Evolutionary conservation across 30 jellyfish, hydroid and myxozoan genomes (phyloP).

Genomic region (Aurelia sp.): DNA sequence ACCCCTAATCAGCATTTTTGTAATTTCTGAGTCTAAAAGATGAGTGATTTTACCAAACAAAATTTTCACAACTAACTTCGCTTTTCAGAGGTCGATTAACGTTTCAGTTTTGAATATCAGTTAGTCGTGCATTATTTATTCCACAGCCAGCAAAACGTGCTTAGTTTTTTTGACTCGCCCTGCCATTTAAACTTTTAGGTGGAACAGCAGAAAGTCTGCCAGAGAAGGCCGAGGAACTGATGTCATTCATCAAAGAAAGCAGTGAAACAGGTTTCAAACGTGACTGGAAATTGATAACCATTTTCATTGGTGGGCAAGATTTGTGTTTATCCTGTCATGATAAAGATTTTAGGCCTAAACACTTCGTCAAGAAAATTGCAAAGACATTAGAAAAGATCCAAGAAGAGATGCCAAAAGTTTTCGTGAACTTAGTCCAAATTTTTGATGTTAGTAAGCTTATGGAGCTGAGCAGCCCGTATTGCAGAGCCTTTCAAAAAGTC

Average conservation of each 20-base stretch:
- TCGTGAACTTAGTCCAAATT: conserved; percentile 70
- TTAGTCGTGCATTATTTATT: too few species aligned
- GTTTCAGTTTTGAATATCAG: too few species aligned
- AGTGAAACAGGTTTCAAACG: conserved; percentile 32
- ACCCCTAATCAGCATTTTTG: too few species aligned
- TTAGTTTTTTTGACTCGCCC: too few species aligned
- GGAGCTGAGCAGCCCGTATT: conserved; percentile 28
- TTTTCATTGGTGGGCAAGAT: conserved; percentile 78
- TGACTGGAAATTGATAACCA: conserved; percentile 83
- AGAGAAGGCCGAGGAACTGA: conserved; percentile 63
- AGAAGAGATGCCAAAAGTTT: conserved; percentile 65
- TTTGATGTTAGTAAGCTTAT: conserved; percentile 62
- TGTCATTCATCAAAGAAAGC: conserved; percentile 33
- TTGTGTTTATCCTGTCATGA: conserved; percentile 64
- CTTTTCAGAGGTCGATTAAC: too few species aligned
- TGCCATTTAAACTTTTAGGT: conserved; percentile 23
- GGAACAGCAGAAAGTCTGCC: conserved; percentile 72
- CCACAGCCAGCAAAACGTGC: too few species aligned
- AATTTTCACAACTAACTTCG: too few species aligned
- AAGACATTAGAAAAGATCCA: conserved; percentile 51
- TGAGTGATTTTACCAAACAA: too few species aligned
- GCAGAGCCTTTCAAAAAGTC: conserved; percentile 48
- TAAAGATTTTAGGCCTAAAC: conserved; percentile 8
- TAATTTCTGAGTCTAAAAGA: too few species aligned
- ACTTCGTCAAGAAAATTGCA: conserved; percentile 27